Base-by-base conservation (phyloP, 2,113 vertebrate species). In the Triplophysa dalaica region DNA sequence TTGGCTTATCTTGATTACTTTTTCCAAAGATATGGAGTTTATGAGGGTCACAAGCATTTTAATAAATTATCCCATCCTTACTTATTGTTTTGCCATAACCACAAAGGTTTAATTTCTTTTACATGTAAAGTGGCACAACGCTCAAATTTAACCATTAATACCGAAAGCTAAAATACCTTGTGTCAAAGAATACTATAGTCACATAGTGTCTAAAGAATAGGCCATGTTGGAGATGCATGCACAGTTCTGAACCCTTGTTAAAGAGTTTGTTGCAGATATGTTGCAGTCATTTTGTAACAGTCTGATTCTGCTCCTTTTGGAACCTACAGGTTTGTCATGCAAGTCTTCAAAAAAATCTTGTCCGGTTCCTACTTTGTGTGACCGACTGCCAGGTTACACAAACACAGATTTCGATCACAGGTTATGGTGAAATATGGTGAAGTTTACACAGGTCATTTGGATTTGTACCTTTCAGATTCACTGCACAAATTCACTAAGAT, bases 281-380 rank as follows among this genome's bases (percentile, higher is more conserved):
- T 43, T 11, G 2, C 2, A 2, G 43, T 45, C 43, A 45, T 45
- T 45, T 45, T 45, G 43, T 45, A 38, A 50, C 2, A 13, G 2
- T 13, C 45, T 50, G 45, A 4, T 19, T 16, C 58, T 62, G 41
- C 77, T 89, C 84, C 89, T 89, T 75, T 78, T 29, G 86, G 88
- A 85, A 87, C 72, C 66, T 8, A 26, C 90, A 87, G 89, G 89
- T 90, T 92, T 86, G 91, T 89, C 86, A 87, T 74, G 82, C 86
- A 88, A 33, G 22, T 87, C 87, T 62, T 24, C 88, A 81, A 88
- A 87, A 87, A 86, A 86, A 85, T 85, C 79, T 88, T 87, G 88
- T 89, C 86, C 90, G 88, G 73, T 81, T 76, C 88, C 88, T 87
- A 81, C 24, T n/a, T 22, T 16, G 50, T 61, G 26, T 8, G 11